Evolutionary conservation across 1,140 invertebrate species (phyloP).

Genomic region (Rhysida immarginata): DNA sequence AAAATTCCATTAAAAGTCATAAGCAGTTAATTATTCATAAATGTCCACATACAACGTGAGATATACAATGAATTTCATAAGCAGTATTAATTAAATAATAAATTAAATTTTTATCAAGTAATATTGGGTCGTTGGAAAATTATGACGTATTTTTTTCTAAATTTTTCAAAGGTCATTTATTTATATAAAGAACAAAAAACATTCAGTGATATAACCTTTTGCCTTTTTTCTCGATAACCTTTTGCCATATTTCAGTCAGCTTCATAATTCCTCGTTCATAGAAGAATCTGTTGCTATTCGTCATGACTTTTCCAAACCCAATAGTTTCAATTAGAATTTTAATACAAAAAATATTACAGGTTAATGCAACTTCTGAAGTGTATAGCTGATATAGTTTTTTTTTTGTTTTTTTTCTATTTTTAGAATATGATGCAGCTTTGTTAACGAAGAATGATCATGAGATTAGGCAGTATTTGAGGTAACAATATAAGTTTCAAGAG

Average conservation of each 20-base stretch:
- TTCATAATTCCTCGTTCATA: background rate
- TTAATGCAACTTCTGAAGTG: background rate
- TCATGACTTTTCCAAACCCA: constrained; percentile 15
- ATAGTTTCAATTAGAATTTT: constrained; percentile 11
- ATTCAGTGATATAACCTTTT: too few relatives aligned
- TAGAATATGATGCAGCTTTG: constrained; percentile 23
- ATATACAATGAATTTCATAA: background rate
- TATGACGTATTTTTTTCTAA: too few relatives aligned
- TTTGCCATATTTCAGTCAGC: background rate
- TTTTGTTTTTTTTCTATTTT: constrained; percentile 9
- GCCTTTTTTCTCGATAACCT: background rate
- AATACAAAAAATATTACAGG: background rate
- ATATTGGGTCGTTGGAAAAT: too few relatives aligned
- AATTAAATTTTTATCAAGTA: too few relatives aligned
- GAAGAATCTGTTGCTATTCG: background rate
- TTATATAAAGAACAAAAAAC: too few relatives aligned
- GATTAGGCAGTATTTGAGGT: constrained; percentile 21
- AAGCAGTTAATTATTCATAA: constrained; percentile 9
- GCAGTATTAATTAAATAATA: background rate
- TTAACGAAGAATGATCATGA: constrained; percentile 21
- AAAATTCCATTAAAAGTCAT: background rate
- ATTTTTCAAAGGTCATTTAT: too few relatives aligned
- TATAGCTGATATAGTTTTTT: background rate
- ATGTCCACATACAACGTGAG: constrained; percentile 3
- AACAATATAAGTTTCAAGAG: background rate